Evolutionary conservation across 2,797 vertebrate genomes (phyloP).

Genomic region (Premnoplex brunnescens): DNA sequence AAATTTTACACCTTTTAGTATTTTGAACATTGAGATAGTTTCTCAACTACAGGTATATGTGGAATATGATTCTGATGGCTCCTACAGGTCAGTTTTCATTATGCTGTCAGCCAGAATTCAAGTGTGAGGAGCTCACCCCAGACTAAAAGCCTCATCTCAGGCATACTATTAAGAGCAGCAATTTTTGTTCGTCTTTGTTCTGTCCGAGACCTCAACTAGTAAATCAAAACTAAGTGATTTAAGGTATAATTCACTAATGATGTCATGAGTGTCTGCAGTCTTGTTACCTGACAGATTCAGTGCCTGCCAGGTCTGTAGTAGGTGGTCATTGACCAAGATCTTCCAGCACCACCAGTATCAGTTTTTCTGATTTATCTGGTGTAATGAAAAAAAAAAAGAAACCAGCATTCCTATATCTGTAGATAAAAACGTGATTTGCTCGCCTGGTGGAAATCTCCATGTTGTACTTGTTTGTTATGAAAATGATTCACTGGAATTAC

Average conservation of each 20-base stretch:
- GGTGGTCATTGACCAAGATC: not conserved
- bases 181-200: not conserved
- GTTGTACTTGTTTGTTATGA: not conserved
- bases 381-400: not conserved
- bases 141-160: not conserved
- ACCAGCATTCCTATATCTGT: not conserved
- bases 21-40: not conserved
- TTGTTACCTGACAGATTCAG: not conserved
- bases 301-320: not conserved
- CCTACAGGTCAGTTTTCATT: not conserved
- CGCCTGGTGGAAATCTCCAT: not conserved
- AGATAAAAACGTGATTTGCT: not conserved
- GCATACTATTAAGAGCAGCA: not conserved
- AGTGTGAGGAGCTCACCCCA: not conserved
- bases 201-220: not conserved
- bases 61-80: not conserved
- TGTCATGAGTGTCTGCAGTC: not conserved
- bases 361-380: slow-evolving; percentile 1
- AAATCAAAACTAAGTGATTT: not conserved
- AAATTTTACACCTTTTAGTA: not conserved
- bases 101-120: not conserved
- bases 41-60: not conserved
- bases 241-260: not conserved
- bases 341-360: not conserved
- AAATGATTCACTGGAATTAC: not conserved